Evolutionary conservation across 1,140 invertebrate genomes (phyloP).

Genomic region (Drosophila arizonae): DNA sequence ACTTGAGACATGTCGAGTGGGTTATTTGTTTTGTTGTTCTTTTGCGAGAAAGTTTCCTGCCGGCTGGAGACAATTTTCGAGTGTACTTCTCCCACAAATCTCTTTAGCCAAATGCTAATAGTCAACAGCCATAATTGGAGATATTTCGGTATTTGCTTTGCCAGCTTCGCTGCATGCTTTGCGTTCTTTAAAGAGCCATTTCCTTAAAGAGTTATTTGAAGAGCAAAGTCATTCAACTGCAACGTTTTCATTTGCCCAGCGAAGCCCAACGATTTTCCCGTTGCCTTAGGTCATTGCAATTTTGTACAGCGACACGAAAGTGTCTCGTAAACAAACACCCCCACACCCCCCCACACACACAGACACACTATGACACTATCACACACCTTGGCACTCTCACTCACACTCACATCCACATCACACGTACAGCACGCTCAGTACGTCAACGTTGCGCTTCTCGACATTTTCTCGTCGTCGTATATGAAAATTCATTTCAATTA

Average conservation of each 20-base stretch:
- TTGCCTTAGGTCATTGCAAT: slow-evolving; percentile 73
- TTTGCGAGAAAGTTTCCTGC: neutral
- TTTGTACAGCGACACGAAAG: slow-evolving; percentile 64
- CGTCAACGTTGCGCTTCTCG: slow-evolving; percentile 22
- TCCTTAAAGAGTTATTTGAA: slow-evolving; percentile 5
- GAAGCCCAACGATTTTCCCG: slow-evolving; percentile 35
- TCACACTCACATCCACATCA: neutral
- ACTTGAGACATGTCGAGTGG: slow-evolving; percentile 76
- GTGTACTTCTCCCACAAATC: slow-evolving; percentile 6
- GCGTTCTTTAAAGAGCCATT: no score
- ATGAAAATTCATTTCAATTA: slow-evolving; percentile 82
- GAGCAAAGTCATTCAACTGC: slow-evolving; percentile 57
- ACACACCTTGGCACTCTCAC: neutral
- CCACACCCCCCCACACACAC: slow-evolving; percentile 10
- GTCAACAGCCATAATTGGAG: neutral
- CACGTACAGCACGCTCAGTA: slow-evolving; percentile 8
- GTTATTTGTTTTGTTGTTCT: slow-evolving; percentile 23
- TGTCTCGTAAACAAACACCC: slow-evolving; percentile 48
- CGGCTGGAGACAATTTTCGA: neutral
- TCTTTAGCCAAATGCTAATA: neutral
- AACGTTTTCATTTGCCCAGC: slow-evolving; percentile 29
- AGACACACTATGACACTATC: slow-evolving; percentile 13
- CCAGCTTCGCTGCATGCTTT: neutral
- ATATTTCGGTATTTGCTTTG: no score
- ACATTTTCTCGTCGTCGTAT: slow-evolving; percentile 39